These are phyloP conservation scores for Agelaius phoeniceus DNA, from an alignment of 2,113 vertebrate genomes.

Conservation along the genomic window DNA sequence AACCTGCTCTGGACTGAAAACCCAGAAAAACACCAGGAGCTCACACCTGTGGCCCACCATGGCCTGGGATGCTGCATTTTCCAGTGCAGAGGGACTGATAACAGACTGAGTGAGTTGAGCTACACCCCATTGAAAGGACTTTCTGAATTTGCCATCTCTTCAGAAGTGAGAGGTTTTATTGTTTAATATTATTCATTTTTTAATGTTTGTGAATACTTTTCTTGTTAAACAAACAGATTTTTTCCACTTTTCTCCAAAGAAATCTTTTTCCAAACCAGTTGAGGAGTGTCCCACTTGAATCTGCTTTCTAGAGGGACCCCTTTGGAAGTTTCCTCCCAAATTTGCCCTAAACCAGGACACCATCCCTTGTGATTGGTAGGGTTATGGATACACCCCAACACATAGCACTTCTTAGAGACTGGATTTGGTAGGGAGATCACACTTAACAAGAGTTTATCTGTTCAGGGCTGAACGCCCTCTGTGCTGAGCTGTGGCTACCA, in stretches of 20 bases:
- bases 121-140: not conserved
- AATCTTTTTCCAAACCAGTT: rapidly evolving
- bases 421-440: not conserved
- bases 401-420: not conserved
- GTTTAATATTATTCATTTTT: not conserved
- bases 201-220: not conserved
- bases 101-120: too few species aligned
- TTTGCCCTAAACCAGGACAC: not conserved
- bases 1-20: not conserved
- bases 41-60: not conserved
- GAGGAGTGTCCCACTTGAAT: rapidly evolving
- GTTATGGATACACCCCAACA: not conserved
- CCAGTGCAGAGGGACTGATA: not conserved
- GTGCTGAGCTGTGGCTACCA: not conserved
- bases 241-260: not conserved
- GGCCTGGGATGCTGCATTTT: rapidly evolving
- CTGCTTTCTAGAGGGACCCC: not conserved
- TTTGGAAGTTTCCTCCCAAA: not conserved
- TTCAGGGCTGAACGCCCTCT: not conserved
- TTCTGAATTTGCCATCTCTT: not conserved
- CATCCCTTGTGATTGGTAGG: not conserved
- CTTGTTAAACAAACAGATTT: not conserved
- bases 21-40: rapidly evolving
- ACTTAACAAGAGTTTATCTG: not conserved
- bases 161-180: not conserved